Evolutionary conservation across 2,888 invertebrate species (phyloP).

Genomic region (Rhopalosiphum nymphaeae): DNA sequence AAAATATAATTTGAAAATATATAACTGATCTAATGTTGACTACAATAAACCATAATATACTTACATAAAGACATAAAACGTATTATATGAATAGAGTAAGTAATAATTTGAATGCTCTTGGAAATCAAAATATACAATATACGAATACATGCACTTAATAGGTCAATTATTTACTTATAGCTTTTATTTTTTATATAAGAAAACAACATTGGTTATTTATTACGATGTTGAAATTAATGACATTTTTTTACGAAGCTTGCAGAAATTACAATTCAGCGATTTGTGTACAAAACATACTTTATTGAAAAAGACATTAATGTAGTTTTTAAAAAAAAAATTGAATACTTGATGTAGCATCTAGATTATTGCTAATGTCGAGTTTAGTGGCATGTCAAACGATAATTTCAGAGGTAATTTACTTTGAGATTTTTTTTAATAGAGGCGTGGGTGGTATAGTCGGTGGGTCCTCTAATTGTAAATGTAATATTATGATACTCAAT

Average conservation of each 20-base stretch:
- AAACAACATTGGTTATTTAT: neutral
- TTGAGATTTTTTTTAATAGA: too few relatives aligned
- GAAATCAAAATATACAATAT: too few relatives aligned
- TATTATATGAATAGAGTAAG: neutral
- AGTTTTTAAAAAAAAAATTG: neutral
- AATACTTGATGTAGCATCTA: neutral
- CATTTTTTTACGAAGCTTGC: neutral
- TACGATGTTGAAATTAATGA: neutral
- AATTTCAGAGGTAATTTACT: too few relatives aligned
- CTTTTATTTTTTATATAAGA: neutral
- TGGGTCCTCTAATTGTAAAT: too few relatives aligned
- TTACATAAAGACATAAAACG: neutral
- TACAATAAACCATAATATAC: neutral
- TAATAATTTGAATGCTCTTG: neutral
- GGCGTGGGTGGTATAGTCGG: too few relatives aligned
- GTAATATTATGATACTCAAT: too few relatives aligned
- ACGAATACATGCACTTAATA: too few relatives aligned
- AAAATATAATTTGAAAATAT: too few relatives aligned
- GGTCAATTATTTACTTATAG: neutral
- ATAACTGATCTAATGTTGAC: neutral
- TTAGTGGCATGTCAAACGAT: neutral
- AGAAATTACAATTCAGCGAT: neutral
- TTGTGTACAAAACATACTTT: neutral
- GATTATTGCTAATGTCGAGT: neutral
- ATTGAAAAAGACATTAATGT: neutral